Conservation (phyloP, 2,888 invertebrate species). For the Macropis europaea region DNA sequence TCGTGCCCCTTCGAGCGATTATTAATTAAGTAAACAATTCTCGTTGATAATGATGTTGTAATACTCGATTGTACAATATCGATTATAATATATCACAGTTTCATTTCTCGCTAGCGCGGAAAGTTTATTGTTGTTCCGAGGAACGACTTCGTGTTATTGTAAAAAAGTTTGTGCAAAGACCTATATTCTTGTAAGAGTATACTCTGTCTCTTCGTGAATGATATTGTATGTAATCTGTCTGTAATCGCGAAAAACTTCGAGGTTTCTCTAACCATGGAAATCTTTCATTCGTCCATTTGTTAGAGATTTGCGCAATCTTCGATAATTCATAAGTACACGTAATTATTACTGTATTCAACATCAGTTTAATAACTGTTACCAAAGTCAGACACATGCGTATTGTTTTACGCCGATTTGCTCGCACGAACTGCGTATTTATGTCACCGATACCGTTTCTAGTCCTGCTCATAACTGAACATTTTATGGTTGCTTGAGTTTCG, state of each 20-base stretch:
- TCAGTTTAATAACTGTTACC: too few species aligned
- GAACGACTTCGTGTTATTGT: background rate
- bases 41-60: background rate
- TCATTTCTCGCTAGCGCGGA: background rate
- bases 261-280: too few species aligned
- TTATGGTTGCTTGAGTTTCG: constrained; percentile 29
- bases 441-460: background rate
- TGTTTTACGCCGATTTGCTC: background rate
- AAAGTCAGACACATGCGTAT: too few species aligned
- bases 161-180: background rate
- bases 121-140: background rate
- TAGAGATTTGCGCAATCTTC: too few species aligned
- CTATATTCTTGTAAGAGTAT: background rate
- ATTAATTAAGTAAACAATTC: too few species aligned
- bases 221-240: too few species aligned
- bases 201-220: background rate
- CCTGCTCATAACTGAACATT: constrained; percentile 5
- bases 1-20: too few species aligned
- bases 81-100: background rate
- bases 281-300: too few species aligned
- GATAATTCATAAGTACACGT: too few species aligned
- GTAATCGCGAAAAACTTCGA: too few species aligned
- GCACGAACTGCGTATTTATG: background rate
- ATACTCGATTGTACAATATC: background rate
- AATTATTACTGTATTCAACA: too few species aligned